phyloP scores from a whole-genome alignment of 2,113 vertebrate genomes.

The Ciconia stormi region DNA sequence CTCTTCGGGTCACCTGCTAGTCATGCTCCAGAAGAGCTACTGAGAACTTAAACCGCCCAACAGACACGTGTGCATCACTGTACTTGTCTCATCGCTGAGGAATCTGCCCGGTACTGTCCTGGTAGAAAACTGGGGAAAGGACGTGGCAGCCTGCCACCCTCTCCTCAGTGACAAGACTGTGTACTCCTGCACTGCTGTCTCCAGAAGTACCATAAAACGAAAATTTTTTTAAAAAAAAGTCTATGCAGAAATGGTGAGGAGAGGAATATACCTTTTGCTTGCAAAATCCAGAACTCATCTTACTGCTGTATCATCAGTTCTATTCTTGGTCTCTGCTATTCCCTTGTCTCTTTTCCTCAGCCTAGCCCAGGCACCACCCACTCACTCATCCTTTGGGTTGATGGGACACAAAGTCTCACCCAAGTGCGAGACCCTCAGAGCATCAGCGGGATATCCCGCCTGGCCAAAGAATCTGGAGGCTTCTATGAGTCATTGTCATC shows the following conservation, averaged over 20 bases:
- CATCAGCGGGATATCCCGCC: background rate
- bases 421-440: conserved; percentile 57
- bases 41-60: background rate
- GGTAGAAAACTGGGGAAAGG: background rate
- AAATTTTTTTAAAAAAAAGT: too few species aligned
- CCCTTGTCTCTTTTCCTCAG: conserved; percentile 62
- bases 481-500: background rate
- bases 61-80: background rate
- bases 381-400: conserved; percentile 46
- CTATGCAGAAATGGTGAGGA: background rate
- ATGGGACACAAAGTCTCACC: conserved; percentile 45
- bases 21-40: background rate
- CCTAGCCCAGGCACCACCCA: conserved; percentile 75
- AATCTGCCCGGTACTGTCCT: background rate
- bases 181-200: background rate
- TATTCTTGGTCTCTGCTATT: conserved; percentile 49
- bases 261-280: background rate
- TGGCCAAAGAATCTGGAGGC: background rate
- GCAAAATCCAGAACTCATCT: conserved; percentile 4
- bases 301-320: background rate
- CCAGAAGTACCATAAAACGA: background rate
- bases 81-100: background rate
- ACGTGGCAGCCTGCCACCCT: background rate
- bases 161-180: background rate
- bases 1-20: background rate